Conservation (phyloP, 2,888 invertebrate species). For the Drosophila acutilabella region DNA sequence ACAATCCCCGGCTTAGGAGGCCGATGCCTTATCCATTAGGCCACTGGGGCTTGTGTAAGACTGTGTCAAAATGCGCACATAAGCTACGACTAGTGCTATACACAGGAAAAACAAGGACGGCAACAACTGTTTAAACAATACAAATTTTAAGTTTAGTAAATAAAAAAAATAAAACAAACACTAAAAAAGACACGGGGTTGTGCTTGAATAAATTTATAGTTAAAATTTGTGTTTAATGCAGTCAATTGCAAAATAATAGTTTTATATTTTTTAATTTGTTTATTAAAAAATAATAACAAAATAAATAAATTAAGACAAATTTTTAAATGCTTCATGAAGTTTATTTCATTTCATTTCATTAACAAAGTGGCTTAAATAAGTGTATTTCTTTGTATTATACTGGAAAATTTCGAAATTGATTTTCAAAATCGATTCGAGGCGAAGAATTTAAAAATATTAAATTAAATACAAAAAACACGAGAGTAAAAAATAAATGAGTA, state of each 20-base stretch:
- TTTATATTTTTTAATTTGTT: too few relatives aligned
- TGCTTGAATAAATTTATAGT: too few relatives aligned
- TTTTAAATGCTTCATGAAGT: background rate
- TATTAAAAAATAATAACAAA: background rate
- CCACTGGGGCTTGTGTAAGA: constrained; percentile 52
- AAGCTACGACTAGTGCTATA: constrained; percentile 7
- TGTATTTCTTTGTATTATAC: background rate
- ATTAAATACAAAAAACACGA: too few relatives aligned
- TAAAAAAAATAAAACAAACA: background rate
- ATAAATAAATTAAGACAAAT: background rate
- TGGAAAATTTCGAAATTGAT: constrained; percentile 19
- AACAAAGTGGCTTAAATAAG: constrained; percentile 26
- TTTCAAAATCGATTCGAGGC: constrained; percentile 11
- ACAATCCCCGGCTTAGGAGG: constrained; percentile 73
- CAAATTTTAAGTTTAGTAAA: background rate
- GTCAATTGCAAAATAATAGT: too few relatives aligned
- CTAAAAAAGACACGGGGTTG: too few relatives aligned
- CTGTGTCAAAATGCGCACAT: constrained; percentile 14
- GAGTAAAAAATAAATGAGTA: background rate
- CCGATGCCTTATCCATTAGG: constrained; percentile 74
- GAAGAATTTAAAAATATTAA: constrained; percentile 1
- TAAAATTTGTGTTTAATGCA: too few relatives aligned
- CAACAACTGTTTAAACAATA: constrained; percentile 39
- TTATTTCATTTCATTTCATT: constrained; percentile 1
- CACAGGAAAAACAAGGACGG: constrained; percentile 5